Evolutionary conservation across 2,888 invertebrate genomes (phyloP).

Genomic region (Mythimna impura): DNA sequence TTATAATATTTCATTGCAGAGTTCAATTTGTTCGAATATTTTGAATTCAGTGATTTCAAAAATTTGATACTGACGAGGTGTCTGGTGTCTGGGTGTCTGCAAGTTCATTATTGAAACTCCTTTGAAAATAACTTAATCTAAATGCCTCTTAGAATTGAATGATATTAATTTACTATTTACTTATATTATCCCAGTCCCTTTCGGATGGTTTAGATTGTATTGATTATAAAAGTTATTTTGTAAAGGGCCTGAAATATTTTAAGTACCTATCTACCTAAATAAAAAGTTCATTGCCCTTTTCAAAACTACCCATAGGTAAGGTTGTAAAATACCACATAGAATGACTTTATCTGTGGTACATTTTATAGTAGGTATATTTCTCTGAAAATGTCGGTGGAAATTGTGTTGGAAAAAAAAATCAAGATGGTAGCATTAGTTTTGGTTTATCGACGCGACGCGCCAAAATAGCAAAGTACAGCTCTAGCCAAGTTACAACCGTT

Average conservation of each 20-base stretch:
- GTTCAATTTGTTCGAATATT: background rate
- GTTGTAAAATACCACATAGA: no score
- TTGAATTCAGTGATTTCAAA: background rate
- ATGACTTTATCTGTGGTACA: no score
- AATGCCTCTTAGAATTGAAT: background rate
- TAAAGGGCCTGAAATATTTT: background rate
- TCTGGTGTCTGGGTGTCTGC: background rate
- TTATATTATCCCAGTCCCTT: no score
- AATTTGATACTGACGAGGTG: background rate
- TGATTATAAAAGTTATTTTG: background rate
- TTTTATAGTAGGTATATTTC: no score
- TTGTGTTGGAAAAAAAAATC: background rate
- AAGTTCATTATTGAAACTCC: background rate
- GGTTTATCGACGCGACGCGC: background rate
- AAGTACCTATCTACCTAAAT: no score
- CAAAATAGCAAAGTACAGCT: no score
- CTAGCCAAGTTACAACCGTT: no score
- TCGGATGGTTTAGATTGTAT: background rate
- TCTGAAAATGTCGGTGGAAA: background rate
- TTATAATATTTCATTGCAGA: background rate
- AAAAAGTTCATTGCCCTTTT: background rate
- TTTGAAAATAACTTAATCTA: background rate
- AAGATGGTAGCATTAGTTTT: background rate
- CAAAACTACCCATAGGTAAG: no score
- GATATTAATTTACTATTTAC: background rate